phyloP scores from a whole-genome alignment of 2,888 invertebrate species.

The Machimus rusticus region DNA sequence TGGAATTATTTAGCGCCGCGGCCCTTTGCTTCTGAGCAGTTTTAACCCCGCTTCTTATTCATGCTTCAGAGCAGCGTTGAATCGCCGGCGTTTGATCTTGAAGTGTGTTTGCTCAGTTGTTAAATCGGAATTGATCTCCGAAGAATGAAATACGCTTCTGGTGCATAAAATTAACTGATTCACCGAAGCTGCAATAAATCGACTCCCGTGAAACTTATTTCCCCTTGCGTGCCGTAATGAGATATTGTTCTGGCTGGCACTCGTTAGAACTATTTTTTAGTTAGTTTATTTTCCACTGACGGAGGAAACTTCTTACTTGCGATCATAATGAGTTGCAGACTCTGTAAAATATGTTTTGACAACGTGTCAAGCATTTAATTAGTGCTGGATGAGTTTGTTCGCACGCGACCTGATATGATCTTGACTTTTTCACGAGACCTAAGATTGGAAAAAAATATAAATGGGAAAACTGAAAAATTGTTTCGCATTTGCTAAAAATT shows the following conservation, averaged over 20 bases:
- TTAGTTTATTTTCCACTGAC: neutral
- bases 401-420: neutral
- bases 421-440: neutral
- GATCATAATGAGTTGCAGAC: neutral
- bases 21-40: neutral
- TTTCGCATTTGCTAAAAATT: too few species aligned
- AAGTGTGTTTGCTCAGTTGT: constrained; percentile 2
- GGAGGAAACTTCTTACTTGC: neutral
- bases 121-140: neutral
- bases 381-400: neutral
- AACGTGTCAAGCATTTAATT: neutral
- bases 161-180: neutral
- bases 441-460: neutral
- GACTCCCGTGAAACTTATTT: neutral
- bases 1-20: constrained; percentile 7
- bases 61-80: neutral
- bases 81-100: neutral
- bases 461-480: too few species aligned
- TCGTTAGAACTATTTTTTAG: neutral
- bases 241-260: neutral
- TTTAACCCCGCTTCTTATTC: neutral
- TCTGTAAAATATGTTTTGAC: neutral
- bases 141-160: neutral
- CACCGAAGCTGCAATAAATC: neutral
- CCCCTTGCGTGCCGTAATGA: neutral